Evolutionary conservation across 2,888 invertebrate genomes (phyloP), one percentile per base, ranked within the genome.

Genomic region (Chrysodeixis includens): DNA sequence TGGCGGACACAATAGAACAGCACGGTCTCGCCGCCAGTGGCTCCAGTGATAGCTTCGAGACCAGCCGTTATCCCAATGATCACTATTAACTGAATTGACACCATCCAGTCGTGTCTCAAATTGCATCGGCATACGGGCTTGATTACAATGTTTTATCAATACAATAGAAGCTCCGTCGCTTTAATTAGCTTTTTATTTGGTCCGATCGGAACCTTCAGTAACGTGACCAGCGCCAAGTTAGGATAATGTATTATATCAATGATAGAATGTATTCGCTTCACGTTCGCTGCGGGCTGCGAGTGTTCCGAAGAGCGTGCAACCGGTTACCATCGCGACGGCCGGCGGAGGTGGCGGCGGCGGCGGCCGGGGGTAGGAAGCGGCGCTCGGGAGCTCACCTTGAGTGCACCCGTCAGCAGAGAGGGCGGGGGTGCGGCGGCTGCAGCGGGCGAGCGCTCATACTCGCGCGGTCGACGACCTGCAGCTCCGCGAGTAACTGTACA

Each of bases 401-500:
- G 56, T 62, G 63, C 70, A 66, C 70, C 76, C 77, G 75, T 82
- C 79, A 87, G 76, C 76, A 82, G 69, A 77, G 74, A 69, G 83
- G 83, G 71, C 78, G 78, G 81, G 84, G 78, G 84, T 79, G 84
- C 76, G 84, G 83, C 81, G 83, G 83, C 80, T 75, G 81, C 62
- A 83, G 83, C 82, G 82, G 84, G 86, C 88, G 89, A 86, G 88
- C 86, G 88, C 86, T 90, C 92, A 93, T 92, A 87, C 87, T 90
- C 90, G 90, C 88, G 89, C 92, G 93, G 93, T 93, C 92, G 92
- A 83, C 91, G 93, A 92, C 92, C 93, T 84, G 85, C 72, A 69
- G 75, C 78, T 76, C 78, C 83, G 71, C 59, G 78, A 69, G 74
- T 88, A 88, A 92, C 92, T 90, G 90, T 88, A 84, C 83, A 84